These are phyloP conservation scores for Tenthredo livida DNA, from an alignment of 2,888 invertebrate species.

Conservation along the genomic window DNA sequence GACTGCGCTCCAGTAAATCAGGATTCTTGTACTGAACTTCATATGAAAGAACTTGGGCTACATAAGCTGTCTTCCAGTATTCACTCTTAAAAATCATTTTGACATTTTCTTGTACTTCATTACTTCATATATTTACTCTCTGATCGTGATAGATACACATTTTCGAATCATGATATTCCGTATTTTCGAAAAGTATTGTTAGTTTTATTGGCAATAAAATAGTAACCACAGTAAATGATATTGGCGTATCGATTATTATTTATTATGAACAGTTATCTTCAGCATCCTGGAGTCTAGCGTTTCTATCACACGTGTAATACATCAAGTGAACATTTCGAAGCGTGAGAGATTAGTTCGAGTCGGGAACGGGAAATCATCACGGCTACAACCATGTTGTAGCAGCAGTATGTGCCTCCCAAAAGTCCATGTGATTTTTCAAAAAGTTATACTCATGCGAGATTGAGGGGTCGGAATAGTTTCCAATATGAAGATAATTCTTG, in stretches of 20 bases:
- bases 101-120: too few relatives aligned
- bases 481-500: background rate
- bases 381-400: background rate
- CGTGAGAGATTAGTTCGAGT: background rate
- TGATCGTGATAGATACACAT: too few relatives aligned
- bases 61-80: too few relatives aligned
- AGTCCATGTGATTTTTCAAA: background rate
- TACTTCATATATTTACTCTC: too few relatives aligned
- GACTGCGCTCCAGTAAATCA: too few relatives aligned
- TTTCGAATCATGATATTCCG: too few relatives aligned
- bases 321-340: background rate
- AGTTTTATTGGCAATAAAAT: background rate
- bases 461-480: conserved; percentile 4
- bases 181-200: background rate
- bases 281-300: background rate
- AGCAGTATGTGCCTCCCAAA: background rate
- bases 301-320: too few relatives aligned
- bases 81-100: too few relatives aligned
- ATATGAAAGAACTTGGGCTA: too few relatives aligned
- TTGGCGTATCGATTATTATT: background rate
- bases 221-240: background rate
- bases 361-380: background rate
- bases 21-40: too few relatives aligned
- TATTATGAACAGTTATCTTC: background rate
- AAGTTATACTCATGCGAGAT: background rate